phyloP scores from a whole-genome alignment of 2,113 vertebrate species.

The Hydrochoerus hydrochaeris region DNA sequence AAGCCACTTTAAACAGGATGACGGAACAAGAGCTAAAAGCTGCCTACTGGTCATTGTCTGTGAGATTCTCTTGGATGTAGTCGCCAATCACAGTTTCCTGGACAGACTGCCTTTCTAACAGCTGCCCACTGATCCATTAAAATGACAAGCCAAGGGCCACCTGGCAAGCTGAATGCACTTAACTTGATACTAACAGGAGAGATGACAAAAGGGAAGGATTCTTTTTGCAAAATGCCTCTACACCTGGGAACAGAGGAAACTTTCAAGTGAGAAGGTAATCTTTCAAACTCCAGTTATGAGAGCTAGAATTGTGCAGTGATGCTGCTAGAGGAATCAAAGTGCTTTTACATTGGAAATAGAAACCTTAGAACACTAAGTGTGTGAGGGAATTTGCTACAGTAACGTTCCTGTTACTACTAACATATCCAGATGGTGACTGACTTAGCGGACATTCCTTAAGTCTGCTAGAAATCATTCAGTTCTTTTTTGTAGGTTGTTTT shows the following conservation, averaged over 20 bases:
- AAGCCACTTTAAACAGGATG: conserved; percentile 26
- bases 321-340: background rate
- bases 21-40: conserved; percentile 24
- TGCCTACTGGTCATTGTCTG: background rate
- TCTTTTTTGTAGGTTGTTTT: background rate
- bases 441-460: background rate
- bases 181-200: background rate
- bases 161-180: background rate
- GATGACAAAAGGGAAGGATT: background rate
- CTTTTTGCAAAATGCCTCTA: background rate
- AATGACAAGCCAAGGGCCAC: background rate
- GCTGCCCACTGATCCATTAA: conserved; percentile 29
- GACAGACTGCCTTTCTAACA: background rate
- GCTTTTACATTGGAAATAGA: background rate
- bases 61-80: background rate
- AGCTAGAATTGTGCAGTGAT: background rate
- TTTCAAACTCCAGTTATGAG: background rate
- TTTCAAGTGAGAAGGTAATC: background rate
- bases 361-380: background rate
- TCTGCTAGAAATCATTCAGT: background rate
- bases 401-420: background rate
- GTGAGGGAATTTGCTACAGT: background rate
- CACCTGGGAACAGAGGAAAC: background rate
- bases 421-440: background rate
- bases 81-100: conserved; percentile 38